Evolutionary conservation across 1,140 invertebrate species (phyloP), one percentile per base, ranked within the genome.

Genomic region (Holcopasites calliopsidis): DNA sequence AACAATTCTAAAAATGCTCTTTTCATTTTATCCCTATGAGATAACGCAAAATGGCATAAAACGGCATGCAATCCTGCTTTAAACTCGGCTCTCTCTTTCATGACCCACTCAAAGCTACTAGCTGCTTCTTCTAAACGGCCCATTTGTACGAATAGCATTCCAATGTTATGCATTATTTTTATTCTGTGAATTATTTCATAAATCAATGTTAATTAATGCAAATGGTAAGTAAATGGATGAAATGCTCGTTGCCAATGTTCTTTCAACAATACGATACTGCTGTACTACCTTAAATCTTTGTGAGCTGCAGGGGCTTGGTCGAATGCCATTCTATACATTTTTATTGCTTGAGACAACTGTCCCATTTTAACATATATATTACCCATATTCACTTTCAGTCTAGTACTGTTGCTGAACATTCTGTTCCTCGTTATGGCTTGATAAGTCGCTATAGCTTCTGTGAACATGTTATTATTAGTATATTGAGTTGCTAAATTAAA

Each of bases 121-220:
- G 98, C 96, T 0, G 99, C 99, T 89, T 99, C 98, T 80, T 96
- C 95, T 89, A 98, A 98, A 88, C 99, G 97, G 10, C 97, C 97
- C 95, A 99, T 97, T 88, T 97, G 96, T 0, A 99, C 96, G 90
- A 99, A 97, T 11, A 99, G 93, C 72, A 99, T 95, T 0, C 97
- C 99, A 88, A 99, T 99, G 86, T 99, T 99, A 90, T 99, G 98
- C 95, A 98, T 98, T 64, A 99, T 98, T 92, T 98, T 99, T 78
- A 98, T 96, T 86, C 97, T 98, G 80, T 60, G 88, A 91, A 84
- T 76, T 66, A 61, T 61, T 75, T 71, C 49, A 4, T 26, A 7
- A 54, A 11, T 71, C 82, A 83, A 86, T 76, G 13, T 35, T 70
- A 26, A 23, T 62, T 80, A 84, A 86, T 72, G 26, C 33, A 47